Base-by-base conservation (phyloP, 2,113 vertebrate species). In the Cariama cristata region DNA sequence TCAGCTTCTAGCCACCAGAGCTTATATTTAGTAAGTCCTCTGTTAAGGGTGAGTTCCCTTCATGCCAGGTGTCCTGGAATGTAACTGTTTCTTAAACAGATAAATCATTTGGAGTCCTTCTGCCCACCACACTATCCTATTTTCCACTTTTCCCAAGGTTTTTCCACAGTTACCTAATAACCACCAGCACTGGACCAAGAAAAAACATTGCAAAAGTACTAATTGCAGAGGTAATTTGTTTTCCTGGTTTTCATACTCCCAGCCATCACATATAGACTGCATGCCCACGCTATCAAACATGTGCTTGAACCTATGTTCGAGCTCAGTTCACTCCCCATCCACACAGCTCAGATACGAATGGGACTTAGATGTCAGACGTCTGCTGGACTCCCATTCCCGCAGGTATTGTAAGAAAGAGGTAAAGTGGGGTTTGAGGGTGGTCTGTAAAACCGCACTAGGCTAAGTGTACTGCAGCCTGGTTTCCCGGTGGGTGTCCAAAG, bases 231-330 rank as follows among this genome's bases (percentile, higher is more conserved):
- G 15, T 33, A 23, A 40, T 59, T 74, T 45, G 50, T 50, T 58
- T 67, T 20, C 33, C 20, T 1, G 4, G 2, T 33, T 50, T 71
- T 81, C 59, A 9, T 28, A 11, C 22, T 32, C 22, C 6, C 33
- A 58, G 30, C 19, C 24, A 12, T 33, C 49, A 3, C n/a, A 8
- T 13, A 9, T 1, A 63, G 74, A 38, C 45, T 18, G 30, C 19
- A 16, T 22, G 38, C 44, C 63, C 1, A 1, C 0, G 0, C 15
- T 38, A 3, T 28, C 10, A 23, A 73, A 52, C 6, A 4, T 0
- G 2, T 21, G 7, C 58, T 66, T 40, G n/a, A 77, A 73, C 33
- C 50, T 42, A 5, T 8, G 24, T 45, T 63, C 0, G 0, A 44
- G 47, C 44, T 68, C 52, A 24, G 22, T 38, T 88, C 66, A 3